These are phyloP conservation scores for Goniozus legneri DNA, from an alignment of 1,140 invertebrate species.

Conservation along the genomic window DNA sequence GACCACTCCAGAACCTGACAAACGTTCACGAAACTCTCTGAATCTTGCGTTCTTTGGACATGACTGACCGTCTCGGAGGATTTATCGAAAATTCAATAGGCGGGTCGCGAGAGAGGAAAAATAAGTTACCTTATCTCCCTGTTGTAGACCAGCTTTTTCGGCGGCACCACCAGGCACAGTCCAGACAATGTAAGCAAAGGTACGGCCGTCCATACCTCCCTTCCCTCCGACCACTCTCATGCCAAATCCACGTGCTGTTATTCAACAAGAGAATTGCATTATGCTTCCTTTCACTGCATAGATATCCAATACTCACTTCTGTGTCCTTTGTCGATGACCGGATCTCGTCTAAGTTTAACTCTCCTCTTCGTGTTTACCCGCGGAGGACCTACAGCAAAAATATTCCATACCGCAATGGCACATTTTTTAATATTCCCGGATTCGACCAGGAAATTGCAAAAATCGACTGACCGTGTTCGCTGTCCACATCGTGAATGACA, in stretches of 20 bases:
- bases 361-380: constrained; percentile 66
- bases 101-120: neutral
- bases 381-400: too few relatives aligned
- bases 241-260: constrained; percentile 81
- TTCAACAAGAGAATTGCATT: neutral
- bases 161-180: constrained; percentile 86
- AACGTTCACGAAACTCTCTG: too few relatives aligned
- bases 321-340: constrained; percentile 74
- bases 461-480: constrained; percentile 53
- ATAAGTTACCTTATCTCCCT: constrained; percentile 76
- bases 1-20: constrained; percentile 75
- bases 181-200: constrained; percentile 88
- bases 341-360: constrained; percentile 72
- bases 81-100: neutral
- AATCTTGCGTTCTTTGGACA: too few relatives aligned
- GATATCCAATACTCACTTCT: constrained; percentile 66
- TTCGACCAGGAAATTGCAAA: too few relatives aligned
- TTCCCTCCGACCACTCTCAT: constrained; percentile 92
- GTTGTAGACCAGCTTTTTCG: constrained; percentile 79
- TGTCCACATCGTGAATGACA: constrained; percentile 88
- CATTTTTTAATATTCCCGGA: too few relatives aligned
- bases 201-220: constrained; percentile 72
- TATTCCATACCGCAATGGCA: too few relatives aligned
- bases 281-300: neutral
- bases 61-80: too few relatives aligned